Evolutionary conservation across 2,113 vertebrate genomes (phyloP), one percentile per base, ranked within the genome.

Genomic region (Agelaius phoeniceus): DNA sequence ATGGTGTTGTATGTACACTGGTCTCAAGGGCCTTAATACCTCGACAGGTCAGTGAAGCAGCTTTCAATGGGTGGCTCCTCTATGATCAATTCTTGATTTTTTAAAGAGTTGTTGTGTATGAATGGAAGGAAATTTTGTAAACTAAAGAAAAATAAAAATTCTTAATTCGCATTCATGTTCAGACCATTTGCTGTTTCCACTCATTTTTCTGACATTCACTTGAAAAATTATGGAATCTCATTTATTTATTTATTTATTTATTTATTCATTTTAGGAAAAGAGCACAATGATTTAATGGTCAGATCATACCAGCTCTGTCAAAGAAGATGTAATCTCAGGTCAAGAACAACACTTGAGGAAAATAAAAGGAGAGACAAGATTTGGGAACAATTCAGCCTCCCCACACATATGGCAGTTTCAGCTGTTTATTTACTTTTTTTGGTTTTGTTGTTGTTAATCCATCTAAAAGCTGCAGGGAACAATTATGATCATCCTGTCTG

Each of bases 401-500:
- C 26, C 16, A 61, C 68, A 37, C 84, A 78, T 84, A 78, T 43
- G 57, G 57, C 39, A 65, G 4, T 71, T 81, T 95, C 87, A 93
- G 48, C 61, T 89, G 67, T 55, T 87, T 81, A 61, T 91, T 80
- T 83, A 33, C 41, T 55, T 78, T 57, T 74, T 52, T 26, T 19
- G 23, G 14, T 35, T 52, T 11, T 16, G 51, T 55, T 81, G 49
- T 39, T 92, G 85, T 84, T 21, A 83, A 74, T 95, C 39, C 51
- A 77, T 81, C 65, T 79, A 48, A 88, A 90, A 63, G 63, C 92
- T 95, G 43, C 82, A 84, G 95, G 85, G 90, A 88, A 71, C 83
- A 95, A 95, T 94, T 93, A 93, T 58, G 90, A 93, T 93, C 86
- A 89, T 84, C 86, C 73, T 97, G 79, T 15, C 59, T 97, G 95